Base-by-base conservation (phyloP, 2,888 invertebrate species). In the Strigamia maritima region DNA sequence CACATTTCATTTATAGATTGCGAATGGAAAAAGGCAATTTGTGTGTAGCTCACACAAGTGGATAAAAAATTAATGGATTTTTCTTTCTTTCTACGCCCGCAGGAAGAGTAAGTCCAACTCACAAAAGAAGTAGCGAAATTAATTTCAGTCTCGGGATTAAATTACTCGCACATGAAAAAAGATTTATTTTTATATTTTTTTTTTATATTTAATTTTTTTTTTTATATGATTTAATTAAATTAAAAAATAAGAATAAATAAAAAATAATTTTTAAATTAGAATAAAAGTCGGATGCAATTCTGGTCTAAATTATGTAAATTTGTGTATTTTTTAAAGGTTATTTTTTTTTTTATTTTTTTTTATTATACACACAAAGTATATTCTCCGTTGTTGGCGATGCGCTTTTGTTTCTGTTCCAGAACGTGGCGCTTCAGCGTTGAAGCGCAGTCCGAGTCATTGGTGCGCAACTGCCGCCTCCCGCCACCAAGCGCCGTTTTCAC, bases 1-100 rank as follows among this genome's bases (percentile, higher is more conserved):
- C 60, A 60, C 60, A 60, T 60, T 60, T 60, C 60, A 60, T 60
- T 60, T 60, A 60, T 60, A 60, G 60, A 60, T 60, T 60, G 60
- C 60, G 60, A 60, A 60, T 60, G 60, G 60, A 60, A 60, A 60
- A 60, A 60, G 60, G 60, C 60, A 60, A 60, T 60, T 60, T 60
- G 60, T 60, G 60, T 60, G 60, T 60, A 60, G 60, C 60, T 60
- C 60, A 60, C 60, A 60, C 60, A 60, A 60, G 60, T 60, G 60
- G 60, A 60, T 60, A 60, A 60, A 60, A 60, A 60, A 60, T 60
- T 60, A 60, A 60, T 60, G 60, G 60, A 60, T 60, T 60, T 60
- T 19, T 60, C 22, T 60, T 19, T 19, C 22, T 60, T 10, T 60
- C 22, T 60, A 6, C 19, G 19, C 60, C 60, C 24, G 60, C 60